Evolutionary conservation across 2,888 invertebrate genomes (phyloP).

Genomic region (Gasteruption jaculator): DNA sequence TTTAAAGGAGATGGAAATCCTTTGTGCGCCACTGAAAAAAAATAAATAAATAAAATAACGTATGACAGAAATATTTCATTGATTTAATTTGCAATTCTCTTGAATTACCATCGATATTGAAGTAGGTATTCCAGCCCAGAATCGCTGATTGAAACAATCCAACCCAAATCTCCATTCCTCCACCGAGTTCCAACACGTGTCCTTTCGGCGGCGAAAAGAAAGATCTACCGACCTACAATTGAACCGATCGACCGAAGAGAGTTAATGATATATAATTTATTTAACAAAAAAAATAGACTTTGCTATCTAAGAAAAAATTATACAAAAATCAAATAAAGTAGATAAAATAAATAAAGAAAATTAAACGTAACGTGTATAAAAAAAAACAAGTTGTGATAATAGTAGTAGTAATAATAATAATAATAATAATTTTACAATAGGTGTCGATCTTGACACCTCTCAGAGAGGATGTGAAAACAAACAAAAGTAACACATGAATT

Average conservation of each 20-base stretch:
- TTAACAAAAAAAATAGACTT: constrained; percentile 1
- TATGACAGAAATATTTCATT: too few relatives aligned
- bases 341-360: constrained; percentile 3
- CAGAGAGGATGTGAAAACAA: too few relatives aligned
- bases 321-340: not conserved
- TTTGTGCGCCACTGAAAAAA: constrained; percentile 66
- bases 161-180: constrained; percentile 86
- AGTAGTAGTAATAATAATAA: too few relatives aligned
- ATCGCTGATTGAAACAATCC: constrained; percentile 92
- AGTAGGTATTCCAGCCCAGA: constrained; percentile 74
- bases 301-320: not conserved
- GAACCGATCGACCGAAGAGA: constrained; percentile 14
- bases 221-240: constrained; percentile 70
- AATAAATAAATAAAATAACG: constrained; percentile 6
- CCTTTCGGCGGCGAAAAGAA: constrained; percentile 63
- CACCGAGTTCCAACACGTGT: constrained; percentile 61
- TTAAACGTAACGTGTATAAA: not conserved
- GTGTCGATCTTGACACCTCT: too few relatives aligned
- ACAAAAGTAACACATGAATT: too few relatives aligned
- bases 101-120: constrained; percentile 91
- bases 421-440: too few relatives aligned
- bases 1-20: constrained; percentile 63
- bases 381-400: too few relatives aligned
- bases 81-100: too few relatives aligned
- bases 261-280: constrained; percentile 10